Evolutionary conservation across 2,797 vertebrate species (phyloP).

Genomic region (Tragopan temminckii): DNA sequence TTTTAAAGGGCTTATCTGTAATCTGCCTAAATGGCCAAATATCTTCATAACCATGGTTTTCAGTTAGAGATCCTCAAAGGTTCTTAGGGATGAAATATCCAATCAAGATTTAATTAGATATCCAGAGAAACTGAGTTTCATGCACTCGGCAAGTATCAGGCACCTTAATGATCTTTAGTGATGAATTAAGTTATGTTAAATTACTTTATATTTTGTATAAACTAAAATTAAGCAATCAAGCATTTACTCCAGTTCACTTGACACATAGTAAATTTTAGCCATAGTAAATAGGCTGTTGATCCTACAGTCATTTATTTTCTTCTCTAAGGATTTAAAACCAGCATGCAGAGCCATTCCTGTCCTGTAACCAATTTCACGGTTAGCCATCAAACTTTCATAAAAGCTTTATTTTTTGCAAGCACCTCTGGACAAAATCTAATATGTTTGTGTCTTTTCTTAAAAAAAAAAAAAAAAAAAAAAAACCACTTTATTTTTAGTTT

Average conservation of each 20-base stretch:
- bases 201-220: conserved; percentile 62
- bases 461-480: background rate
- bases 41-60: background rate
- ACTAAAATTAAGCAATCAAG: conserved; percentile 57
- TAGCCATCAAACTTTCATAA: background rate
- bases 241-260: conserved; percentile 15
- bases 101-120: conserved; percentile 31
- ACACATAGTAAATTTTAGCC: background rate
- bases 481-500: background rate
- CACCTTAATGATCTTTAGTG: conserved; percentile 55
- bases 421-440: background rate
- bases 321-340: background rate
- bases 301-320: background rate
- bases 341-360: background rate
- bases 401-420: background rate
- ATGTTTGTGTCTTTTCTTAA: background rate
- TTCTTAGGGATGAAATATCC: background rate
- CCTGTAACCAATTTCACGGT: background rate
- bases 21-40: background rate
- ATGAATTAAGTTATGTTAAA: conserved; percentile 59
- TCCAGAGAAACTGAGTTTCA: background rate
- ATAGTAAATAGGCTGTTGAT: no score
- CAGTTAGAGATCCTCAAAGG: background rate
- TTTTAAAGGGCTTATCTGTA: background rate
- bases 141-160: background rate